Base-by-base conservation (phyloP, 2,113 vertebrate genomes). In the Cochlearius cochlearius region DNA sequence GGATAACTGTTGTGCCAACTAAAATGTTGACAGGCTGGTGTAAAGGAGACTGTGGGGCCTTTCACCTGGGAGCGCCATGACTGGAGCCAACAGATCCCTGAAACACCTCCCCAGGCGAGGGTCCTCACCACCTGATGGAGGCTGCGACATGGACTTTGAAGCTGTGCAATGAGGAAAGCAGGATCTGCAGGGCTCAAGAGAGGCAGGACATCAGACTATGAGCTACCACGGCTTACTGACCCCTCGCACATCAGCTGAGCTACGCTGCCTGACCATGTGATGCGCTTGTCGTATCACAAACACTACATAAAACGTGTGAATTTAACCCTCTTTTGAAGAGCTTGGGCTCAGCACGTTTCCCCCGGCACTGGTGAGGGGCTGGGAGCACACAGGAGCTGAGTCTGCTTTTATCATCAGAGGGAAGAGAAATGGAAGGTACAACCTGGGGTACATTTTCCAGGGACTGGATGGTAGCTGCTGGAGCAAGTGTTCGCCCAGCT, bases 211-310 rank as follows among this genome's bases (percentile, higher is more conserved):
- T 7, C 34, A 58, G 68, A 47, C 0, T 2, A 19, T 21, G 32
- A 93, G 27, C 29, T 88, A 15, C 34, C 43, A 22, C 4, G 22
- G 41, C 52, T 58, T 32, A 4, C 23, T 64, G 49, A n/a, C 32
- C 50, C 32, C 34, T 73, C 18, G 7, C 27, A 27, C 7, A 1
- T 29, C 32, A 76, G 58, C 66, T 55, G 34, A 84, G 58, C 63
- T 76, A 9, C 2, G 2, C 27, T 47, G 25, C 26, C 30, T 41
- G n/a, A 9, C 38, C 1, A 0, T 2, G 11, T 21, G 25, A 7
- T 17, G 21, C 4, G 10, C 36, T 47, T 19, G 29, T 36, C 1
- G 0, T 39, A 55, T 50, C 68, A 69, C 29, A 80, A 66, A 59
- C 14, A 9, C 32, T 50, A 43, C 27, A 13, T 38, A 32, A 86